A percentile compares a stretch with the other conserved stretches of the same genome.
phyloP scores from a whole-genome alignment of 1,140 invertebrate genomes.

The Amphibalanus amphitrite region DNA sequence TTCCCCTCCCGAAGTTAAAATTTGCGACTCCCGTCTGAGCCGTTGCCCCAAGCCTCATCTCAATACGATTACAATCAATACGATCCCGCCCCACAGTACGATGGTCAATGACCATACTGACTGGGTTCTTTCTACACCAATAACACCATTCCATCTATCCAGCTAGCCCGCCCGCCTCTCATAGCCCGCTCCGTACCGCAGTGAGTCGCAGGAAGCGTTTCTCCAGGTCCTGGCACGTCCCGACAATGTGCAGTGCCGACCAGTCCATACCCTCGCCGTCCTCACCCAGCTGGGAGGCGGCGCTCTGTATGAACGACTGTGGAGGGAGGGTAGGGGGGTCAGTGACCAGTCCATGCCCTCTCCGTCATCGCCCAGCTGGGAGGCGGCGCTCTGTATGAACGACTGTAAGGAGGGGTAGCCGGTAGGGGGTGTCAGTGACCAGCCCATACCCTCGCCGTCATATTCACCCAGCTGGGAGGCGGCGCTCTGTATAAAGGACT shows the following conservation, averaged over 20 bases:
- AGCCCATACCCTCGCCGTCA: conserved; percentile 41
- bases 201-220: conserved; percentile 89
- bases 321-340: neutral
- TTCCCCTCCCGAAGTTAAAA: no score
- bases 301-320: conserved; percentile 6
- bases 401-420: neutral
- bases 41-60: no score
- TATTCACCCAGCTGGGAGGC: conserved; percentile 22
- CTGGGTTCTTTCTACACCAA: no score
- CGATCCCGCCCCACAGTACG: no score
- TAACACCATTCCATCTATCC: no score
- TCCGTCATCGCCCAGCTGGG: conserved; percentile 26
- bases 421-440: neutral
- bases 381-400: conserved; percentile 9
- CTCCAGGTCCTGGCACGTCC: conserved; percentile 78
- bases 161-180: no score
- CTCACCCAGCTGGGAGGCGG: conserved; percentile 21
- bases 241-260: conserved; percentile 72
- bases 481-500: conserved; percentile 7
- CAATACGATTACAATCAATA: no score
- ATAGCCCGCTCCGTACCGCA: conserved; percentile 35
- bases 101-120: no score
- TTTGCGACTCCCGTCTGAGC: no score
- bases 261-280: conserved; percentile 51
- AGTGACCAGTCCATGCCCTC: conserved; percentile 38